A percentile compares a stretch with the other conserved stretches of the same genome.
Conservation (phyloP, 2,888 invertebrate species). For the Pandemis cinnamomeana region DNA sequence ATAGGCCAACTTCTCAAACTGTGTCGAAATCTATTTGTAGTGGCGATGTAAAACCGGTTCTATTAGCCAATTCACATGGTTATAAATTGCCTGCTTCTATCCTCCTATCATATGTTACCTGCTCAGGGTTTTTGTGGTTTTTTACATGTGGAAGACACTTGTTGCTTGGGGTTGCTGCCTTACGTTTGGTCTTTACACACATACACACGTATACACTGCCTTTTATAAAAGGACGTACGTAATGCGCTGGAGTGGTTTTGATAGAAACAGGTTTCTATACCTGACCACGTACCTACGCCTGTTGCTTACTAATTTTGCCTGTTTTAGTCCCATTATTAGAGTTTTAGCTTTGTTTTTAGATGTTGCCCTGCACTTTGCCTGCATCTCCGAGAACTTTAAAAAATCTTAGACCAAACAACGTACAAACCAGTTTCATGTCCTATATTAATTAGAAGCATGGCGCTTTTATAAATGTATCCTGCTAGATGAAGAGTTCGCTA, state of each 20-base stretch:
- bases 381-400: too few relatives aligned
- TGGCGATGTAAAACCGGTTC: slow-evolving; percentile 69
- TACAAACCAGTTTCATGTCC: not conserved
- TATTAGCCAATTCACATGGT: slow-evolving; percentile 67
- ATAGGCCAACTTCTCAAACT: slow-evolving; percentile 52
- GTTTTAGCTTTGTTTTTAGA: too few relatives aligned
- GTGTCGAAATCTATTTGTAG: slow-evolving; percentile 53
- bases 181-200: slow-evolving; percentile 42
- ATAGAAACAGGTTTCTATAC: slow-evolving; percentile 33
- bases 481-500: not conserved
- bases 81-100: slow-evolving; percentile 66
- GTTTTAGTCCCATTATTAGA: not conserved
- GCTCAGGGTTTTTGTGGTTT: slow-evolving; percentile 76
- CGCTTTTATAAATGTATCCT: not conserved
- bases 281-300: not conserved
- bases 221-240: slow-evolving; percentile 8
- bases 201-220: not conserved
- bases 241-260: slow-evolving; percentile 30
- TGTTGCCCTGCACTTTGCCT: too few relatives aligned
- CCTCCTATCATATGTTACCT: slow-evolving; percentile 68
- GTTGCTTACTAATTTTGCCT: not conserved
- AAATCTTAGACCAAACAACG: not conserved
- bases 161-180: slow-evolving; percentile 75
- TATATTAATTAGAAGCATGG: not conserved
- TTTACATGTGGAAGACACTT: slow-evolving; percentile 79